Base-by-base conservation (phyloP, 2,797 vertebrate species). In the Sebastolobus altivelis region DNA sequence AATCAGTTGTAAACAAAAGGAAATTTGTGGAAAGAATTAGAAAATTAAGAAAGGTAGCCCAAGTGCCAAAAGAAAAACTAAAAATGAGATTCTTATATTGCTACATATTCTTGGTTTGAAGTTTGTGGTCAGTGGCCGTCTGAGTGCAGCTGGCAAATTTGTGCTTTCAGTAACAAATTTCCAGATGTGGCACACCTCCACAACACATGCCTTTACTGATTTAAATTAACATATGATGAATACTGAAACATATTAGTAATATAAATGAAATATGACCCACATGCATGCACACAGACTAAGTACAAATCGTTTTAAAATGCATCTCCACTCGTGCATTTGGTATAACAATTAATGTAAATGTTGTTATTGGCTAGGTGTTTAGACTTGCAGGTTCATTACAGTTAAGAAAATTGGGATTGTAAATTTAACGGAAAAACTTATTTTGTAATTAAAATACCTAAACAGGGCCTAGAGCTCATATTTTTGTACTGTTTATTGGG, bases 111-210 rank as follows among this genome's bases (percentile, higher is more conserved):
- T 52, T 38, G 10, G n/a, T 46, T 38, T 18, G 18, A 65, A 43
- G 29, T 59, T 59, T 25, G 31, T 37, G 27, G 22, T 56, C 35
- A 58, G 49, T 33, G 22, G 16, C 31, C 11, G 25, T 31, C 37
- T 49, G n/a, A 10, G 25, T 33, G 9, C 40, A 38, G 8, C 40
- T 60, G 54, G 40, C 56, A 65, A 46, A 71, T 58, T 1, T 33
- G 6, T 14, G 13, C 59, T 63, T 14, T 52, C 18, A 56, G 14
- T 13, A 25, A 25, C 37, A n/a, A 35, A 1, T 58, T 65, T 58
- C 62, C 33, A 80, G 14, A 70, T 71, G 27, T 38, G 16, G 13
- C 18, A 81, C 38, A 60, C 31, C 52, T 27, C 40, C 33, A 65
- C 49, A 80, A 43, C 25, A 49, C 38, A 35, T 33, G 31, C 12